Base-by-base conservation (phyloP, 2,797 vertebrate species). In the Tapera naevia region DNA sequence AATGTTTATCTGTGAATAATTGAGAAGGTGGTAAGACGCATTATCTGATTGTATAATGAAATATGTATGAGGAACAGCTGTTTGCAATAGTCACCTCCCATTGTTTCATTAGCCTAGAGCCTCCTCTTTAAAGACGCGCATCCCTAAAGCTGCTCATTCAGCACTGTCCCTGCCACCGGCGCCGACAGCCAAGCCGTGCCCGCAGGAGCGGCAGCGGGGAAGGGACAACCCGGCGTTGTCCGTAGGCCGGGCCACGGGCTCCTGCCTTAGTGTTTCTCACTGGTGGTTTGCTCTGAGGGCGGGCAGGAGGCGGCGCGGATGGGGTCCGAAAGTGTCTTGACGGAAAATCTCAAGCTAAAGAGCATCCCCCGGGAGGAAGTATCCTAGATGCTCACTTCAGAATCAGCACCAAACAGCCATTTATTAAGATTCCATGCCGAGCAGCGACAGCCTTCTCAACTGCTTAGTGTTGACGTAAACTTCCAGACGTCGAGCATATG, bases 41-140 rank as follows among this genome's bases (percentile, higher is more conserved):
- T 99, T 99, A 99, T 98, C 98, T 98, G 98, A 97, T 98, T 97
- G 96, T 97, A 91, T 97, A 97, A 99, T 99, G 98, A 99, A 99
- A 99, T 98, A 99, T 99, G 98, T 97, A 99, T 99, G 98, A 98
- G 98, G 96, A 98, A 98, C 99, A 99, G 98, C 98, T 99, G 99
- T 97, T 98, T 97, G 97, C 97, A 97, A 96, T 93, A 97, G 98
- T 96, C 98, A 96, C 96, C 97, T 96, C 98, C 97, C 94, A 94
- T 95, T 88, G 96, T 97, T 97, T 97, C 97, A 97, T 97, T 96
- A 96, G 95, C 95, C 90, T 94, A 74, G 92, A 94, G 97, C 93
- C 96, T 93, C 94, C 95, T 90, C 85, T 89, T 94, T 78, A 94
- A 86, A 95, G 93, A 69, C 91, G 93, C 39, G 48, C 95, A 91